These are phyloP conservation scores for Samia ricini DNA, from an alignment of 1,140 invertebrate genomes.

Conservation along the genomic window DNA sequence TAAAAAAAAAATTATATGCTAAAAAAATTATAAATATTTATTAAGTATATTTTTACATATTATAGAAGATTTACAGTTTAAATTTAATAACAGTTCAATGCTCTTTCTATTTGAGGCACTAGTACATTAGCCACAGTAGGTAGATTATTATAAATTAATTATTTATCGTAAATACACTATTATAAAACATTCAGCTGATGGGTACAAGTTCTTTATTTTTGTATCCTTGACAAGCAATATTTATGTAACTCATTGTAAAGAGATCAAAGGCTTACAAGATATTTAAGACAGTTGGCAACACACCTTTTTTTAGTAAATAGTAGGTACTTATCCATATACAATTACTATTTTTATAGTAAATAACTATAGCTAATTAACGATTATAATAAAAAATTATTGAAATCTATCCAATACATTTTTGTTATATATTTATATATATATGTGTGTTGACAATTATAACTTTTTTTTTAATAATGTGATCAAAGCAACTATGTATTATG, in stretches of 20 bases:
- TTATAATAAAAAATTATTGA: background rate
- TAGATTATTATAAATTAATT: background rate
- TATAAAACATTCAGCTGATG: background rate
- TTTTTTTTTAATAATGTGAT: background rate
- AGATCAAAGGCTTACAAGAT: background rate
- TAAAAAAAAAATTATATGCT: background rate
- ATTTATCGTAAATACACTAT: background rate
- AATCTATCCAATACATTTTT: no score
- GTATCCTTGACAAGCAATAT: background rate
- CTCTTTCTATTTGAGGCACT: background rate
- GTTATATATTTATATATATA: background rate
- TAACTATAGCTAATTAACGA: background rate
- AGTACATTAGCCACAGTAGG: background rate
- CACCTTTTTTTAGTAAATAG: no score
- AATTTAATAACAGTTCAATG: background rate
- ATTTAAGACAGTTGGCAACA: background rate
- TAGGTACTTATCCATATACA: background rate
- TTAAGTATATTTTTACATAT: background rate
- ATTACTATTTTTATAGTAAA: background rate
- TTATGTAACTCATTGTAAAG: background rate
- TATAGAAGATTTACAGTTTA: background rate
- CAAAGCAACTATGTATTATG: background rate
- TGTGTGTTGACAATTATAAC: background rate
- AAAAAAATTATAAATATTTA: background rate
- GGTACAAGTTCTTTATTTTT: background rate